Percentiles rank a stretch among this genome's conserved stretches.
Evolutionary conservation across 2,888 invertebrate species (phyloP).

Genomic region (Cosmia trapezina): DNA sequence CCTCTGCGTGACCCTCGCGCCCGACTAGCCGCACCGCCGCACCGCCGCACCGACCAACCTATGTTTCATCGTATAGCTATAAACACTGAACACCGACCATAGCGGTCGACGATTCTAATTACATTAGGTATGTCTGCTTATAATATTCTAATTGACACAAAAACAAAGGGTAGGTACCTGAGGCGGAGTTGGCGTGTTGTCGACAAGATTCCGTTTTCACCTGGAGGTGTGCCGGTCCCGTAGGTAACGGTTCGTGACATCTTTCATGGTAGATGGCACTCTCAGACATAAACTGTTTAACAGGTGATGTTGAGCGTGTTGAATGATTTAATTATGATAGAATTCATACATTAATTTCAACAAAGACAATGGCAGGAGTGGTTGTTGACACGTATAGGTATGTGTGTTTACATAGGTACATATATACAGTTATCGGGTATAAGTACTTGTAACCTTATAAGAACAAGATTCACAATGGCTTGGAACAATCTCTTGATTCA

Average conservation of each 20-base stretch:
- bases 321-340: conserved; percentile 40
- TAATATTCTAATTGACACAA: conserved; percentile 36
- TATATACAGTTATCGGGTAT: conserved; percentile 15
- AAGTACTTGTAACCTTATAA: conserved; percentile 39
- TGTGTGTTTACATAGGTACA: conserved; percentile 35
- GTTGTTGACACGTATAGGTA: conserved; percentile 31
- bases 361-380: conserved; percentile 35
- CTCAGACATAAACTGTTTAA: neutral
- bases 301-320: conserved; percentile 22
- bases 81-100: conserved; percentile 50
- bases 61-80: conserved; percentile 50
- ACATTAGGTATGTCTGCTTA: conserved; percentile 41
- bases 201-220: conserved; percentile 24
- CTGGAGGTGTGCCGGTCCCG: conserved; percentile 41
- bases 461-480: conserved; percentile 34
- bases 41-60: conserved; percentile 65
- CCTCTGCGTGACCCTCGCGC: conserved; percentile 83
- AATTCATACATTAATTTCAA: conserved; percentile 46
- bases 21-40: conserved; percentile 67
- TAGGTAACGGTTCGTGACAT: neutral
- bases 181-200: conserved; percentile 11
- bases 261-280: conserved; percentile 4
- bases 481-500: conserved; percentile 15
- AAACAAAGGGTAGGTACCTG: conserved; percentile 26
- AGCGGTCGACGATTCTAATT: conserved; percentile 55